These are phyloP conservation scores for Pogonomyrmex barbatus DNA, from an alignment of 1,140 invertebrate species.

Conservation along the genomic window DNA sequence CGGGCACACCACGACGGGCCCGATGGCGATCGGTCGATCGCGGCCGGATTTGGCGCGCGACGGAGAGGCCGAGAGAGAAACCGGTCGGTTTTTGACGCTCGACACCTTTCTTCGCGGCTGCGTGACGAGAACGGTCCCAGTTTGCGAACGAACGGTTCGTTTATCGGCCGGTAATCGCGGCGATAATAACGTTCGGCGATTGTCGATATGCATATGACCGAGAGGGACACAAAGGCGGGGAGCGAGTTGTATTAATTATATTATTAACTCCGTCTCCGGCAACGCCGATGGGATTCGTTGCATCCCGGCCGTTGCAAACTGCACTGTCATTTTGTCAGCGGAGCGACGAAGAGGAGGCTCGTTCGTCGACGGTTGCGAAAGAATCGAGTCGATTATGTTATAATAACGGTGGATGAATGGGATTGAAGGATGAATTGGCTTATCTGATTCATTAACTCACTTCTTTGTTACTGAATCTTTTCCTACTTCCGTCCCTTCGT, in stretches of 20 bases:
- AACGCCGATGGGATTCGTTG: neutral
- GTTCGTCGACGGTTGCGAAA: neutral
- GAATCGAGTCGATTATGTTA: slow-evolving; percentile 14
- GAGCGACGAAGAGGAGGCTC: neutral
- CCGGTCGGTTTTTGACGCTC: slow-evolving; percentile 50
- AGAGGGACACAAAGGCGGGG: neutral
- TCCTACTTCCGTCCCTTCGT: no score
- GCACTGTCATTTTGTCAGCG: slow-evolving; percentile 30
- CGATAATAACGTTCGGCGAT: slow-evolving; percentile 51
- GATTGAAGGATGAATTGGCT: slow-evolving; percentile 20
- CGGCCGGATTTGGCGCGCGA: neutral
- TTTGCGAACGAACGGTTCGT: neutral
- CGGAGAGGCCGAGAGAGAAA: slow-evolving; percentile 4
- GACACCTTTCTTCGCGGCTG: slow-evolving; percentile 58
- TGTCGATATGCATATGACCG: slow-evolving; percentile 53
- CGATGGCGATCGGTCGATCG: slow-evolving; percentile 46
- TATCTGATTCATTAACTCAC: slow-evolving; percentile 21
- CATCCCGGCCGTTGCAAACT: slow-evolving; percentile 18
- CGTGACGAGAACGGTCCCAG: slow-evolving; percentile 28
- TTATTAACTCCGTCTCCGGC: slow-evolving; percentile 43
- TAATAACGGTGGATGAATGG: slow-evolving; percentile 20
- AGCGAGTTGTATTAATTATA: slow-evolving; percentile 48
- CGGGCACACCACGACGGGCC: neutral
- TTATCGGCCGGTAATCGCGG: slow-evolving; percentile 49
- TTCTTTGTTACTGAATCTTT: slow-evolving; percentile 22